Evolutionary conservation across 2,797 vertebrate species (phyloP), one percentile per base, ranked within the genome.

Genomic region (Echiichthys vipera): DNA sequence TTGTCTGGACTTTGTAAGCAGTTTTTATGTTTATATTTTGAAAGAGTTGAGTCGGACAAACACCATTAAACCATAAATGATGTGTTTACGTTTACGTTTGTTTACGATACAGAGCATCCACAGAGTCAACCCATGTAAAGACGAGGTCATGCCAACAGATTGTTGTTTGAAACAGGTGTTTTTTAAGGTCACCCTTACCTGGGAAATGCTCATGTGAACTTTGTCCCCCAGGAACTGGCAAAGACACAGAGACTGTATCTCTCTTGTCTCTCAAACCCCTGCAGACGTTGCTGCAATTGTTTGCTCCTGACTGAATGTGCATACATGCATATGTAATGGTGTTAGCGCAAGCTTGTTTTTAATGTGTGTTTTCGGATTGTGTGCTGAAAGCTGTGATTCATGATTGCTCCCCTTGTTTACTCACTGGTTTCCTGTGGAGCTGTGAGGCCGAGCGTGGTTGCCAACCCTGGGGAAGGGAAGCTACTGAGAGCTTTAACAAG

Each of bases 321-420:
- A 90, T 90, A 85, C 72, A 89, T 90, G 73, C 87, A 89, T 92
- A 65, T 29, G 77, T 84, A 87, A 92, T 90, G 79, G 65, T 74
- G 83, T 89, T 86, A 72, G 76, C 22, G 39, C 69, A 71, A 84
- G 85, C 82, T 79, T 74, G 66, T 69, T 79, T 75, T 71, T 77
- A 83, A 78, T 87, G 80, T 84, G 71, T 80, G 79, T 81, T 82
- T 84, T 63, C 25, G 46, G 65, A 78, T 85, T 80, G 80, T 74
- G 71, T 81, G 70, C 77, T 56, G 76, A 86, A 84, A 88, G 84
- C 82, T 88, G 80, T 76, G 82, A 83, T 89, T 85, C 81, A 78
- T 89, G 84, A 91, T 91, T 90, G 80, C 87, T 76, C 88, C 80
- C 73, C 84, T 85, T 92, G 89, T 93, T 93, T 93, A 87, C 83